Percentiles rank a stretch among this genome's conserved stretches.
Conservation (phyloP, 2,113 vertebrate species). For the Pluvialis apricaria region DNA sequence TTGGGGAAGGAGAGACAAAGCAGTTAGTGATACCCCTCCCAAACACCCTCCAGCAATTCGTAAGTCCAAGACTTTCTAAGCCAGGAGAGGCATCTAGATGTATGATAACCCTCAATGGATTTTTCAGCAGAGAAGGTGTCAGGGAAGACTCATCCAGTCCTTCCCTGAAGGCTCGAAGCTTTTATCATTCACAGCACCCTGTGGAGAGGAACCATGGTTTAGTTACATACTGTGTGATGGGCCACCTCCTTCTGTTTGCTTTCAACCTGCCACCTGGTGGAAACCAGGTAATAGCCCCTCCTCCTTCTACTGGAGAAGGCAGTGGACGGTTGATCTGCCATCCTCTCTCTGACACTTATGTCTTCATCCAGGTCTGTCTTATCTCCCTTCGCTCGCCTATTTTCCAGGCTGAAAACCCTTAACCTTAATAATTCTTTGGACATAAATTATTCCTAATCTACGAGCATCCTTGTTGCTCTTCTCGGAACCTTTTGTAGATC, state of each 20-base stretch:
- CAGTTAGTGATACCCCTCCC: background rate
- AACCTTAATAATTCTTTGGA: background rate
- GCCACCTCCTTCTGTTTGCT: background rate
- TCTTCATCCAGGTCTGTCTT: background rate
- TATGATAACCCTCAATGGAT: background rate
- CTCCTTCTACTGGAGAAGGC: background rate
- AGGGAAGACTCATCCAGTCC: background rate
- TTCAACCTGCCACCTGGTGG: background rate
- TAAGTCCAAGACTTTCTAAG: background rate
- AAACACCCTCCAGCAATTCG: background rate
- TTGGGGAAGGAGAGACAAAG: background rate
- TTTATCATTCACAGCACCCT: background rate
- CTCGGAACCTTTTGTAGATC: background rate
- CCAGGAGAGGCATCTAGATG: background rate
- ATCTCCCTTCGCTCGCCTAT: background rate
- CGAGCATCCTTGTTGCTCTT: background rate
- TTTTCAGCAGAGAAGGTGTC: background rate
- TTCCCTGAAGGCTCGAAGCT: background rate
- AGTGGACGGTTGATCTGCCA: background rate
- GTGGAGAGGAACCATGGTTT: rapidly evolving
- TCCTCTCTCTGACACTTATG: background rate
- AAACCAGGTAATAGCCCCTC: background rate
- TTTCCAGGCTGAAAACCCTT: background rate
- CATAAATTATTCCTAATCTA: background rate
- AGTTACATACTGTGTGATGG: background rate